A percentile compares a stretch with the other conserved stretches of the same genome.
phyloP scores from a whole-genome alignment of 2,888 invertebrate species.

The Ischnus inquisitorius region DNA sequence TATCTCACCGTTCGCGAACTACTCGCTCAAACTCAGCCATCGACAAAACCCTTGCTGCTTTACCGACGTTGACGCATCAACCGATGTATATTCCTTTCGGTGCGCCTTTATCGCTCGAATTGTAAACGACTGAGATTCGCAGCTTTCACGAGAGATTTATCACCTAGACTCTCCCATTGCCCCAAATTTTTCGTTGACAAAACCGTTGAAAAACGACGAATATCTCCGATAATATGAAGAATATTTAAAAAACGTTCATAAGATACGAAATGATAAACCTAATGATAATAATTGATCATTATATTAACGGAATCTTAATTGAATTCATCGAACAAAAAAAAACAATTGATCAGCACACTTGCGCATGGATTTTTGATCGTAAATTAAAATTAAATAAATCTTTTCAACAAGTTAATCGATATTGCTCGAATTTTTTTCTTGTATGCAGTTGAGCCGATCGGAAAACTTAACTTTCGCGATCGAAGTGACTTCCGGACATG shows the following conservation, averaged over 20 bases:
- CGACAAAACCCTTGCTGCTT: constrained; percentile 65
- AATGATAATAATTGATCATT: no score
- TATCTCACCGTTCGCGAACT: not conserved
- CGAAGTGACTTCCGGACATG: not conserved
- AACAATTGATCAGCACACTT: no score
- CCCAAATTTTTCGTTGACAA: not conserved
- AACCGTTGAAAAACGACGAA: no score
- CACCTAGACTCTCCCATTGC: not conserved
- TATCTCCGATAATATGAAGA: no score
- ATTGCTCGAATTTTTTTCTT: no score
- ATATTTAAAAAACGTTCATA: no score
- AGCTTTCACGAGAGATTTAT: not conserved
- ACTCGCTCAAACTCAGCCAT: constrained; percentile 40
- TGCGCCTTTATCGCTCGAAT: constrained; percentile 24
- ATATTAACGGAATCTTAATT: no score
- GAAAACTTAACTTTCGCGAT: not conserved
- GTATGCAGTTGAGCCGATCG: not conserved
- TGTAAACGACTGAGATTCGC: constrained; percentile 5
- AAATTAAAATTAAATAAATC: no score
- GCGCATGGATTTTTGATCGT: no score
- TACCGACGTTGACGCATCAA: constrained; percentile 71
- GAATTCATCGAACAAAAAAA: no score
- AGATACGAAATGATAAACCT: no score
- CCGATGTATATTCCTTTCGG: constrained; percentile 10
- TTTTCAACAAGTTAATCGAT: no score